phyloP scores from a whole-genome alignment of 2,113 vertebrate species.

The Gallinago media region DNA sequence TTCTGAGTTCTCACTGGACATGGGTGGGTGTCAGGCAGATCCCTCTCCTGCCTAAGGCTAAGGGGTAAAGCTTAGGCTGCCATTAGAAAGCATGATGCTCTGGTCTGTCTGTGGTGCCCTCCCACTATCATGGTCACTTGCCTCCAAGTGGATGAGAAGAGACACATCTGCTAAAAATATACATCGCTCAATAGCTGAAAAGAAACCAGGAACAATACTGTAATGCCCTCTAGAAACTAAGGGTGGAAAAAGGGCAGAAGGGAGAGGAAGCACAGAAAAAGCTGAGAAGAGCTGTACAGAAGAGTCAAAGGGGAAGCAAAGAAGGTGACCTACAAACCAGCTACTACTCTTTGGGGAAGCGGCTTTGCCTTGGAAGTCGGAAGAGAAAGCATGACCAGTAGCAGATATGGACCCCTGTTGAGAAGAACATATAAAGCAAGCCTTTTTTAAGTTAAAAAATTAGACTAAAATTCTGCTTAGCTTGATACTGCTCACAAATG shows the following conservation, averaged over 20 bases:
- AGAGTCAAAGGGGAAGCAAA: slow-evolving; percentile 16
- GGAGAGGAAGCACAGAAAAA: background rate
- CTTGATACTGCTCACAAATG: background rate
- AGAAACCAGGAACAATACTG: background rate
- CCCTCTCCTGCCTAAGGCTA: background rate
- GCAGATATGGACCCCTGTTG: background rate
- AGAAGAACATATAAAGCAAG: background rate
- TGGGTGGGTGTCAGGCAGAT: background rate
- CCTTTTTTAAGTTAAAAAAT: background rate
- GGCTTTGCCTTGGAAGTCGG: background rate
- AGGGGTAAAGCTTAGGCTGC: background rate
- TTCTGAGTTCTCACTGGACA: background rate
- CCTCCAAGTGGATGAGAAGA: background rate
- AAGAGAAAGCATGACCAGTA: background rate
- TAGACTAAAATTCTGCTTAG: background rate
- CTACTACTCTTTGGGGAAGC: background rate
- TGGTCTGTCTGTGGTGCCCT: background rate
- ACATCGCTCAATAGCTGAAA: background rate
- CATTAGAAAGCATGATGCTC: background rate
- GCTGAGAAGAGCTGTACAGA: background rate
- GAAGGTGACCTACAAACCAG: slow-evolving; percentile 33
- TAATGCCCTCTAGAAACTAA: background rate
- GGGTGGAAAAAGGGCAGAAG: background rate
- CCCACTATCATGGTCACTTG: background rate
- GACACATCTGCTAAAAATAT: slow-evolving; percentile 22